Evolutionary conservation across 2,797 vertebrate genomes (phyloP).

Genomic region (Danio tinwini): DNA sequence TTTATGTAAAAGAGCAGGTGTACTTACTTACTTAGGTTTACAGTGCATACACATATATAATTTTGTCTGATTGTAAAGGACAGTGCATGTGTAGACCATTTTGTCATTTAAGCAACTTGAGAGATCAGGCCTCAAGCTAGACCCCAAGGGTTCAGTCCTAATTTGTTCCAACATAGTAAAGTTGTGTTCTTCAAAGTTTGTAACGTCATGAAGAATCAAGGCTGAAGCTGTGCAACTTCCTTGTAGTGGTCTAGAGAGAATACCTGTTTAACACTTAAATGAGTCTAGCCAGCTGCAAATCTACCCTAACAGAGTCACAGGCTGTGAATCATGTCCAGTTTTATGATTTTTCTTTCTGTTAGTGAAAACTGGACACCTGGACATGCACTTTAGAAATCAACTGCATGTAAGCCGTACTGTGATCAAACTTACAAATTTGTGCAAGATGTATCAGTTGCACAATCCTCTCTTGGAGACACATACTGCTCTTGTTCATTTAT

Average conservation of each 20-base stretch:
- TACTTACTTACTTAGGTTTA: too few species aligned
- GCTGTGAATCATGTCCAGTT: background rate
- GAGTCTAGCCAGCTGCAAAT: background rate
- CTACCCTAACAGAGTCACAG: slow-evolving; percentile 5
- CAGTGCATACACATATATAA: too few species aligned
- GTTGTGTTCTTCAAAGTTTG: slow-evolving; percentile 23
- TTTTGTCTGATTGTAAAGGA: background rate
- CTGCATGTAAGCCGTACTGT: background rate
- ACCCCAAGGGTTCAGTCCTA: slow-evolving; percentile 10
- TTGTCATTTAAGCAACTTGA: slow-evolving; percentile 2
- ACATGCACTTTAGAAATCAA: slow-evolving; percentile 9
- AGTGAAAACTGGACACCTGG: background rate
- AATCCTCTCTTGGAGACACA: slow-evolving; percentile 22
- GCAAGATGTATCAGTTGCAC: slow-evolving; percentile 13
- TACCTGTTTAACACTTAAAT: slow-evolving; percentile 33
- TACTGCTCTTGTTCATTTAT: slow-evolving; percentile 24
- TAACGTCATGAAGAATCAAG: slow-evolving; percentile 30
- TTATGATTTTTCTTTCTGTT: background rate
- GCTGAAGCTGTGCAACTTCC: slow-evolving; percentile 33
- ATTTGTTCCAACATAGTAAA: slow-evolving; percentile 34
- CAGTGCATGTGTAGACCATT: background rate
- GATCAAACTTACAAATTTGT: background rate
- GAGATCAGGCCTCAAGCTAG: background rate
- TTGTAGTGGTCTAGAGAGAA: slow-evolving; percentile 12
- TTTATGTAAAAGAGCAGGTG: too few species aligned